Evolutionary conservation across 2,888 invertebrate genomes (phyloP).

Genomic region (Apocheima hispidaria): DNA sequence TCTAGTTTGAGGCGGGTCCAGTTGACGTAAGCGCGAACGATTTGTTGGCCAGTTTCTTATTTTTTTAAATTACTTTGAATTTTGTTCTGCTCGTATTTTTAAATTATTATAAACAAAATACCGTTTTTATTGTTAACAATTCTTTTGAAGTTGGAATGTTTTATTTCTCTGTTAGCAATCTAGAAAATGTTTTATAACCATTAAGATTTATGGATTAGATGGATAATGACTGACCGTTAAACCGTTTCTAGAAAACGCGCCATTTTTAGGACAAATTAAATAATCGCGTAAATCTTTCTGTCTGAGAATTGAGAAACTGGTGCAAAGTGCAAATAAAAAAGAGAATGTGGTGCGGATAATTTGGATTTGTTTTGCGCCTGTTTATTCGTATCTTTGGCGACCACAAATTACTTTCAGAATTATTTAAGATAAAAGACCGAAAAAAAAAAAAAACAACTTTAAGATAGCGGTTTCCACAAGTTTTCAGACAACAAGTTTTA

Average conservation of each 20-base stretch:
- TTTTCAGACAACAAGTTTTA: no score
- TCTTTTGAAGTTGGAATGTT: constrained; percentile 45
- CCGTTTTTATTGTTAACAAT: constrained; percentile 33
- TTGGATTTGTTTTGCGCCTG: background rate
- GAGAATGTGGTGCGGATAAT: background rate
- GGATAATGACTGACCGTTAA: constrained; percentile 34
- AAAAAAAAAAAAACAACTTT: no score
- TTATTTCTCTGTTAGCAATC: constrained; percentile 40
- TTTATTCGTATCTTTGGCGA: no score
- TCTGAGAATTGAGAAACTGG: constrained; percentile 5
- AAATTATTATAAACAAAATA: constrained; percentile 27
- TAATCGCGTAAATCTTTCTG: constrained; percentile 25
- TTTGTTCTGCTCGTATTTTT: constrained; percentile 23
- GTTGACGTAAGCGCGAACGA: no score
- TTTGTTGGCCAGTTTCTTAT: background rate
- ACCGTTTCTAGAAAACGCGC: constrained; percentile 35
- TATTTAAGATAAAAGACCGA: no score
- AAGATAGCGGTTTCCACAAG: background rate
- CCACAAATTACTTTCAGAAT: no score
- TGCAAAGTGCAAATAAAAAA: constrained; percentile 3
- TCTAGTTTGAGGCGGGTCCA: no score
- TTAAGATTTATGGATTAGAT: constrained; percentile 45
- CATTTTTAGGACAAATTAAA: constrained; percentile 30
- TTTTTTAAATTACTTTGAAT: background rate
- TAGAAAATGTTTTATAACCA: constrained; percentile 40